Conservation (phyloP, 1,140 invertebrate species). For the Neotoxoptera formosana region DNA sequence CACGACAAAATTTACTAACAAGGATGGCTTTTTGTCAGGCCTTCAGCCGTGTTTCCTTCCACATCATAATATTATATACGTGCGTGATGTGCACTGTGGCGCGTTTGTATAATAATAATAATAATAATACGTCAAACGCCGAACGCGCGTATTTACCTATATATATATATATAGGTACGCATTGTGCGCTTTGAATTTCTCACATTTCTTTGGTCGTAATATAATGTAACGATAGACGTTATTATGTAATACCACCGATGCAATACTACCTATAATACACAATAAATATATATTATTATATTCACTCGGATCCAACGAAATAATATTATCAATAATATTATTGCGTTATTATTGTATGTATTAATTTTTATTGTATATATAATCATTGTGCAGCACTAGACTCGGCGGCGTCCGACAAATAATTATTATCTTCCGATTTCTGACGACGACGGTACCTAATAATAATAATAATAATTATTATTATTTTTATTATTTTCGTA, state of each 20-base stretch:
- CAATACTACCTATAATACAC: not conserved
- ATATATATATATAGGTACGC: not conserved
- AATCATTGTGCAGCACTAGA: not conserved
- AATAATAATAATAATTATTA: not conserved
- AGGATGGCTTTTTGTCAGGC: constrained; percentile 18
- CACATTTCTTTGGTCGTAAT: not conserved
- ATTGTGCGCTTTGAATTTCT: constrained; percentile 10
- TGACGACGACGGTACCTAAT: not conserved
- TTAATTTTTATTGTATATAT: not conserved
- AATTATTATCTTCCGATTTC: not conserved
- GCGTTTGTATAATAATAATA: no score
- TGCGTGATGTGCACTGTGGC: not conserved
- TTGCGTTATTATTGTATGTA: not conserved
- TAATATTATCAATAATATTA: no score
- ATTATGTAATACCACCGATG: not conserved
- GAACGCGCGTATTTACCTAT: not conserved
- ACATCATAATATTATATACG: not conserved
- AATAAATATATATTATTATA: not conserved
- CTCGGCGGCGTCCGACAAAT: not conserved
- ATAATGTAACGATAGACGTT: not conserved
- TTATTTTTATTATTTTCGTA: not conserved
- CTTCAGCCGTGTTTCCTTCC: not conserved
- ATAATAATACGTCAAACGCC: not conserved
- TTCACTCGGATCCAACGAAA: no score
- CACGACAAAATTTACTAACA: constrained; percentile 31